A percentile compares a stretch with the other conserved stretches of the same genome.
Evolutionary conservation across 2,888 invertebrate species (phyloP).

Genomic region (Melinaea menophilus): DNA sequence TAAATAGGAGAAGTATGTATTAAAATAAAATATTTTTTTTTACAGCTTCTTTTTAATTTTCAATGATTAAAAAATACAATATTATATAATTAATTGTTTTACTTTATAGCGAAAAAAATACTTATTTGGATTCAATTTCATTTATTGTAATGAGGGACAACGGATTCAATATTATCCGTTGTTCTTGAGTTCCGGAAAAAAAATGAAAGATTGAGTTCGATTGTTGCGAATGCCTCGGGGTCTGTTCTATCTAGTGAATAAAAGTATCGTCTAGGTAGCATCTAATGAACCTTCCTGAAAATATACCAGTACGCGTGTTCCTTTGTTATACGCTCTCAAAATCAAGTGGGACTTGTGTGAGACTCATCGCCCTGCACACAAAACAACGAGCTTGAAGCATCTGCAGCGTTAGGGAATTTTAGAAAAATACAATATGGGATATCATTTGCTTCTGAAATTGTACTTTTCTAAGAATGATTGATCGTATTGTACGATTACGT

Average conservation of each 20-base stretch:
- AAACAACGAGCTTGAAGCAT: slow-evolving; percentile 29
- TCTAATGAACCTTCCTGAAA: slow-evolving; percentile 36
- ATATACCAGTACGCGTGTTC: slow-evolving; percentile 30
- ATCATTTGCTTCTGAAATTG: too few relatives aligned
- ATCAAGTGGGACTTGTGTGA: slow-evolving; percentile 34
- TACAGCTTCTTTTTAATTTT: too few relatives aligned
- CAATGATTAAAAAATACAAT: too few relatives aligned
- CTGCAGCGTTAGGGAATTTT: slow-evolving; percentile 15
- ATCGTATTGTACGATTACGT: too few relatives aligned
- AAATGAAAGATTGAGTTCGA: slow-evolving; percentile 35
- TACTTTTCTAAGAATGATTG: too few relatives aligned
- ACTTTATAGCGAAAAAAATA: too few relatives aligned
- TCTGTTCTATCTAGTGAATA: slow-evolving; percentile 55
- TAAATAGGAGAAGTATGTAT: too few relatives aligned
- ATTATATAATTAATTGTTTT: too few relatives aligned
- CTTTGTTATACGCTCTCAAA: slow-evolving; percentile 36
- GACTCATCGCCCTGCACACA: slow-evolving; percentile 29
- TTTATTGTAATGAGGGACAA: background rate
- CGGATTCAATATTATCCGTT: background rate
- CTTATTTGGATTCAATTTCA: too few relatives aligned
- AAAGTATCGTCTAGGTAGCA: slow-evolving; percentile 46
- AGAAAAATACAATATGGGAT: slow-evolving; percentile 1
- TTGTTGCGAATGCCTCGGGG: slow-evolving; percentile 61
- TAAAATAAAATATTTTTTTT: too few relatives aligned
- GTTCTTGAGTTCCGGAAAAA: background rate